phyloP scores from a whole-genome alignment of 2,888 invertebrate species.

The Agrilus cyanescens region DNA sequence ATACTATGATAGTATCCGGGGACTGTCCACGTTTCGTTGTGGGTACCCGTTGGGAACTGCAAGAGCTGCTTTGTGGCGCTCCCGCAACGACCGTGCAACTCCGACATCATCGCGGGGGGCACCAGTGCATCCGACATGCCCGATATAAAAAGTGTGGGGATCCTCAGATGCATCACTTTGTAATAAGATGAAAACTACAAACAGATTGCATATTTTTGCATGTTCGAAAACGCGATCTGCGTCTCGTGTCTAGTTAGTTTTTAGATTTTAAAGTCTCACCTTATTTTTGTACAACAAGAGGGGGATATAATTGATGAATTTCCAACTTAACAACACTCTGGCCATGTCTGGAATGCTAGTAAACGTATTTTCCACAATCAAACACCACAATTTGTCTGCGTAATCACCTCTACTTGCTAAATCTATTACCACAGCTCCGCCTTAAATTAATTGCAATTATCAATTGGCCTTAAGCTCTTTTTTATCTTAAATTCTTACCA shows the following conservation, averaged over 20 bases:
- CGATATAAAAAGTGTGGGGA: constrained; percentile 78
- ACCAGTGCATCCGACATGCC: constrained; percentile 79
- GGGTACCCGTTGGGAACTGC: constrained; percentile 72
- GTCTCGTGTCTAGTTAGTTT: too few species aligned
- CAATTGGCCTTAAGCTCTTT: constrained; percentile 1
- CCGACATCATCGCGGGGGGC: constrained; percentile 82
- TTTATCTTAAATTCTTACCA: constrained; percentile 37
- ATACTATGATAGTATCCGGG: constrained; percentile 60
- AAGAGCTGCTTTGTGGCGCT: constrained; percentile 66
- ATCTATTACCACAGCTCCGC: constrained; percentile 88
- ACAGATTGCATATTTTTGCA: background rate
- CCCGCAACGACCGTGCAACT: constrained; percentile 62
- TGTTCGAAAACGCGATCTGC: too few species aligned
- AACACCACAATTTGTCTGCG: constrained; percentile 67
- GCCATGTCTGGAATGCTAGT: constrained; percentile 92
- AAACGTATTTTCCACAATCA: constrained; percentile 91
- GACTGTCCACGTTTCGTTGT: constrained; percentile 91
- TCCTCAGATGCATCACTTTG: constrained; percentile 60
- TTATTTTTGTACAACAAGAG: constrained; percentile 82
- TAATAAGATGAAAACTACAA: constrained; percentile 60
- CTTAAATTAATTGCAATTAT: constrained; percentile 32
- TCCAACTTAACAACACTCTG: constrained; percentile 64
- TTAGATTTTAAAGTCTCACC: constrained; percentile 39
- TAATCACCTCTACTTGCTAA: constrained; percentile 66
- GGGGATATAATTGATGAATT: constrained; percentile 64